phyloP scores from a whole-genome alignment of 2,797 vertebrate genomes.

The Vultur gryphus region DNA sequence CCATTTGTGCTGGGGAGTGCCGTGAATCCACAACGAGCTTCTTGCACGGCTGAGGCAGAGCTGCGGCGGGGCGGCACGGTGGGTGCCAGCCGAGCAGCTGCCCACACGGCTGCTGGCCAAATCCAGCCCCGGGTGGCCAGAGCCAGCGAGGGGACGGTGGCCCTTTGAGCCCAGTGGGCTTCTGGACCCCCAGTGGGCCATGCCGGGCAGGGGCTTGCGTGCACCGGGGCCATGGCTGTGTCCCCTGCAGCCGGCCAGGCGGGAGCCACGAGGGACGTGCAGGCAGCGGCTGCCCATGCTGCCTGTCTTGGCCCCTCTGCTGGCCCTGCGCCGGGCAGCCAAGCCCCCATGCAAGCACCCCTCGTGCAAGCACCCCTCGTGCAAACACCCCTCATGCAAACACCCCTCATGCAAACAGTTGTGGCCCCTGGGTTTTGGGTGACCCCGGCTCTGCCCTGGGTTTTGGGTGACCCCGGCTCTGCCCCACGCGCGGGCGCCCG shows the following conservation, averaged over 20 bases:
- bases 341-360: neutral
- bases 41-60: neutral
- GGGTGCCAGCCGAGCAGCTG: neutral
- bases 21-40: conserved; percentile 62
- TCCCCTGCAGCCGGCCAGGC: accelerated
- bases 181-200: accelerated
- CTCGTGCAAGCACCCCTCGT: accelerated
- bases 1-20: conserved; percentile 61
- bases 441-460: neutral
- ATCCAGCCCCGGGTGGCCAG: neutral
- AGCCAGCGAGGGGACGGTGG: neutral
- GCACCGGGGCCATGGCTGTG: accelerated
- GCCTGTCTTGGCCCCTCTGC: neutral
- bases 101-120: neutral
- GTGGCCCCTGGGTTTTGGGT: neutral
- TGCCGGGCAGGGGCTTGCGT: accelerated
- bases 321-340: accelerated
- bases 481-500: accelerated
- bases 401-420: neutral
- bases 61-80: neutral
- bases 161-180: neutral
- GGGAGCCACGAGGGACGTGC: accelerated
- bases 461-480: neutral
- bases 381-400: too few species aligned
- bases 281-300: neutral